phyloP scores from a whole-genome alignment of 2,888 invertebrate genomes.

The Hemithea aestivaria region DNA sequence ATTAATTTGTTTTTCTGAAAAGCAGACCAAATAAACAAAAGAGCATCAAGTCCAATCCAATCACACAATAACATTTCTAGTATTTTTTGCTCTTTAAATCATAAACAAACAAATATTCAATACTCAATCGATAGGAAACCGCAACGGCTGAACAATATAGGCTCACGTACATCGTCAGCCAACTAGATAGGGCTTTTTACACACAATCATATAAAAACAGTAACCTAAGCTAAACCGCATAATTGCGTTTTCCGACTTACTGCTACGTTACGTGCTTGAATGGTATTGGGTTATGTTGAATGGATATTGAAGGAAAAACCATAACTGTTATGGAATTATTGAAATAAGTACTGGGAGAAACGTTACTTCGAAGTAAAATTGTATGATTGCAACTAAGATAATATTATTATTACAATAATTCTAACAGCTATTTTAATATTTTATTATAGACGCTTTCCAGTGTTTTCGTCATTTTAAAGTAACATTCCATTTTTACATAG shows the following conservation, averaged over 20 bases:
- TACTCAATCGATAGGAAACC: conserved; percentile 38
- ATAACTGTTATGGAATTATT: background rate
- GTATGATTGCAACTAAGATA: too few relatives aligned
- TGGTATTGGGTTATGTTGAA: conserved; percentile 5
- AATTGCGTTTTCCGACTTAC: conserved; percentile 39
- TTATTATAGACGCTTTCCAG: too few relatives aligned
- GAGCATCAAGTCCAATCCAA: too few relatives aligned
- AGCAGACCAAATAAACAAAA: too few relatives aligned
- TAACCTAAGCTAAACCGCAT: conserved; percentile 60
- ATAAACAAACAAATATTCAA: conserved; percentile 32
- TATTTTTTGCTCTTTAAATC: conserved; percentile 23
- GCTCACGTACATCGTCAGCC: conserved; percentile 56
- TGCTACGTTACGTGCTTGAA: conserved; percentile 24
- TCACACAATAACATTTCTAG: conserved; percentile 6
- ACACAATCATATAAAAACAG: conserved; percentile 56
- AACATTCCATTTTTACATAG: too few relatives aligned
- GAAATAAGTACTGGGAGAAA: background rate
- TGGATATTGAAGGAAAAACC: conserved; percentile 1
- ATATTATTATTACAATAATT: too few relatives aligned
- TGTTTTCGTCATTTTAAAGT: too few relatives aligned
- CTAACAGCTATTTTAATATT: too few relatives aligned
- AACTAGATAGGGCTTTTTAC: conserved; percentile 57
- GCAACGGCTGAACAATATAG: conserved; percentile 43
- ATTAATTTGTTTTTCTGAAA: too few relatives aligned
- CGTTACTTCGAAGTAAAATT: background rate